Evolutionary conservation across 2,113 vertebrate species (phyloP).

Genomic region (Pica pica): DNA sequence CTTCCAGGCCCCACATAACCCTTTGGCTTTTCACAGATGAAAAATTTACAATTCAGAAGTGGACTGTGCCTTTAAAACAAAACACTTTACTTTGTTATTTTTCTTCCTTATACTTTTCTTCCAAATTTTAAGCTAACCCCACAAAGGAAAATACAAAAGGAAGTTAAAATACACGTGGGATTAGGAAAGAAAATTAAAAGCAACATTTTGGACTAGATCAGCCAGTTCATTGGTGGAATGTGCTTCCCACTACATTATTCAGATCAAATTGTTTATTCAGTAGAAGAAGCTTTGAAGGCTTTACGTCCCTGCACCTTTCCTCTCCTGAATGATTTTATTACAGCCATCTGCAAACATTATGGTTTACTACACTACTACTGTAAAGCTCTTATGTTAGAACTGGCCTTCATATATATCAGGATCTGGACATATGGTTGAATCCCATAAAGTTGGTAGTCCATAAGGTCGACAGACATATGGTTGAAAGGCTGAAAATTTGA

Average conservation of each 20-base stretch:
- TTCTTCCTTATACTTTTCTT: not conserved
- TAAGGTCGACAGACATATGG: slow-evolving; percentile 60
- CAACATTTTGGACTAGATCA: slow-evolving; percentile 21
- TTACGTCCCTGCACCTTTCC: slow-evolving; percentile 66
- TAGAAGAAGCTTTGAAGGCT: slow-evolving; percentile 67
- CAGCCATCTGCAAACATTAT: slow-evolving; percentile 75
- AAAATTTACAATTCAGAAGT: not conserved
- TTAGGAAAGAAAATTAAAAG: slow-evolving; percentile 55
- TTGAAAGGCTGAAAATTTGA: slow-evolving; percentile 72
- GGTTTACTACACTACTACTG: slow-evolving; percentile 69
- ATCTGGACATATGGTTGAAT: slow-evolving; percentile 66
- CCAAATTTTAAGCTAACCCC: slow-evolving; percentile 11
- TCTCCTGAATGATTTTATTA: slow-evolving; percentile 75
- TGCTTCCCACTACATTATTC: slow-evolving; percentile 66
- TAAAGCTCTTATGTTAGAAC: slow-evolving; percentile 75
- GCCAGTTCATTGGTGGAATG: slow-evolving; percentile 48
- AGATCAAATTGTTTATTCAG: slow-evolving; percentile 58
- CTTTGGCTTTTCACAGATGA: slow-evolving; percentile 1
- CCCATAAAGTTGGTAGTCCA: slow-evolving; percentile 58
- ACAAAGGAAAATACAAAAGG: slow-evolving; percentile 25
- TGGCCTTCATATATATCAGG: slow-evolving; percentile 59
- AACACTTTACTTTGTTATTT: not conserved
- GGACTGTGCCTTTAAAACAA: not conserved
- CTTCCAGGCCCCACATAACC: not conserved
- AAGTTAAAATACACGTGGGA: slow-evolving; percentile 35